Percentiles rank a stretch among this genome's conserved stretches.
These are phyloP conservation scores for Drosophila emarginata DNA, from an alignment of 2,888 invertebrate species.

Conservation along the genomic window DNA sequence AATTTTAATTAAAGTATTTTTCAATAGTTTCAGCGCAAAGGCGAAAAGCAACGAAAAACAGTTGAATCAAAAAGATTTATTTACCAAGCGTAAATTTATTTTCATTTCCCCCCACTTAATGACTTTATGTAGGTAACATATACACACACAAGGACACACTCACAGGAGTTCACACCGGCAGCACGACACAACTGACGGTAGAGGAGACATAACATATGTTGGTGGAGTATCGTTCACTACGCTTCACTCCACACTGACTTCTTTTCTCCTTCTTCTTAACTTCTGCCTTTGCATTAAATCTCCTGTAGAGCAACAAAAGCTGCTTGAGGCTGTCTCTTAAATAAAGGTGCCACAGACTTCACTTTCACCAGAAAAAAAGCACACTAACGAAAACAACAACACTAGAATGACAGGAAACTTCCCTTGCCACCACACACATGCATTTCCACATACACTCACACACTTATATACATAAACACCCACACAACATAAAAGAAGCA, in stretches of 20 bases:
- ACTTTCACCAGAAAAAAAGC: slow-evolving; percentile 48
- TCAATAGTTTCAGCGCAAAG: slow-evolving; percentile 33
- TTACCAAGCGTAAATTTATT: slow-evolving; percentile 75
- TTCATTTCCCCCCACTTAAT: slow-evolving; percentile 70
- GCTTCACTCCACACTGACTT: slow-evolving; percentile 1
- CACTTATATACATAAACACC: not conserved
- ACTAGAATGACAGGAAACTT: slow-evolving; percentile 1
- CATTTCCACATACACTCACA: not conserved
- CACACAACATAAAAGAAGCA: slow-evolving; percentile 6
- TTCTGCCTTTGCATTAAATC: slow-evolving; percentile 31
- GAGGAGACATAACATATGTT: slow-evolving; percentile 47
- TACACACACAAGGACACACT: slow-evolving; percentile 2
- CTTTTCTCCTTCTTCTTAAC: not conserved
- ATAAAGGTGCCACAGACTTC: slow-evolving; percentile 58
- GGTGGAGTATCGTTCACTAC: slow-evolving; percentile 12
- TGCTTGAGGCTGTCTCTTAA: slow-evolving; percentile 49
- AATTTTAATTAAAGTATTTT: slow-evolving; percentile 71
- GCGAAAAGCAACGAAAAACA: slow-evolving; percentile 9
- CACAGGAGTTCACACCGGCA: not conserved
- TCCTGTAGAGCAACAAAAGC: slow-evolving; percentile 34
- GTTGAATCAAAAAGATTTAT: slow-evolving; percentile 73
- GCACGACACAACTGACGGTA: slow-evolving; percentile 4
- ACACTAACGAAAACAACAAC: not conserved
- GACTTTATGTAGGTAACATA: slow-evolving; percentile 60
- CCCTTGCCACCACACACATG: not conserved